Base-by-base conservation (phyloP, 2,797 vertebrate genomes). In the Erethizon dorsatum region DNA sequence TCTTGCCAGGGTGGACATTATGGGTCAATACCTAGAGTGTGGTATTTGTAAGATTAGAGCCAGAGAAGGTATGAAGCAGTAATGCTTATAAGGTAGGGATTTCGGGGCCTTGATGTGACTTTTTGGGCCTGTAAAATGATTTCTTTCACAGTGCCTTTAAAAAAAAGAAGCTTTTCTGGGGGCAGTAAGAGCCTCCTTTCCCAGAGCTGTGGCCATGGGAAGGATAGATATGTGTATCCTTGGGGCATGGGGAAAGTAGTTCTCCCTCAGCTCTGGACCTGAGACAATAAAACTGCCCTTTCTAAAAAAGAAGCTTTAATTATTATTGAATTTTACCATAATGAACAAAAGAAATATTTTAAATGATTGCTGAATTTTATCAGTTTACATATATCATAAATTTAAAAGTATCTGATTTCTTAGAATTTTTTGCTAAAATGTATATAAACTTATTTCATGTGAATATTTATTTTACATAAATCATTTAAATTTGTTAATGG, bases 201-300 rank as follows among this genome's bases (percentile, higher is more conserved):
- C 45, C 65, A 91, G 83, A 92, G 56, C 61, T 6, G 4, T n/a
- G 87, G 73, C 78, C 75, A n/a, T 47, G 57, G 61, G 83, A 71
- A 87, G 67, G 77, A 69, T 89, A 89, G 57, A 78, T 67, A 22
- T 83, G 57, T 87, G 3, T 96, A 69, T 96, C 71, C 67, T 85
- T 45, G 65, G 86, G 79, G 87, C 2, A 3, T 57, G 50, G 67
- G 13, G 47, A n/a, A 80, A 61, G 61, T 88, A 75, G 47, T 78
- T 80, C 83, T 87, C 73, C 67, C 37, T 95, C 41, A 45, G 85
- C 93, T 52, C 78, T 77, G 69, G 85, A 47, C 52, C 47, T 85
- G 73, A 96, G 71, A 97, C 75, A 98, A 97, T 98, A 97, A 97
- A 98, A 92, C 88, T 91, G 41, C 65, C 86, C 88, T 79, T 41